Evolutionary conservation across 2,113 vertebrate genomes (phyloP), one percentile per base, ranked within the genome.

Genomic region (Triplophysa dalaica): DNA sequence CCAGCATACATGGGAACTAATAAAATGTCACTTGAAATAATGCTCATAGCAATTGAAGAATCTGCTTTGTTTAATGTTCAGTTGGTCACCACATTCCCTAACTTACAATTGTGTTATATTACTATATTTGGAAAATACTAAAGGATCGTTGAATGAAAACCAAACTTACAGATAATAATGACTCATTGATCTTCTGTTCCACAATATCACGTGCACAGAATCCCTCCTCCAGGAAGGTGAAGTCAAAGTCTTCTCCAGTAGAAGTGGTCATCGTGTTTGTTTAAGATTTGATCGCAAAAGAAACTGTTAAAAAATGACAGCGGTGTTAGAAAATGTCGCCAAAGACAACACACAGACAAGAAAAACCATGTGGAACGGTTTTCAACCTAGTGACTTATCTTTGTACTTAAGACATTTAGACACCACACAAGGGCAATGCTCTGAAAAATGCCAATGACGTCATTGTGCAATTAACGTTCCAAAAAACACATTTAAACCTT

Each of bases 111-210:
- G 65, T 29, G 5, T 17, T 83, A 29, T 19, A 0, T 38, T 38
- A 38, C 7, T 12, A 65, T 11, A 80, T 33, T 2, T 26, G 1
- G 48, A 68, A 56, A 5, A n/a, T 17, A 33, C 22, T 29, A 26
- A 52, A 38, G 12, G n/a, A 33, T 6, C 45, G 24, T 4, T 54
- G 10, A 33, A 38, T 16, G 41, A 22, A 22, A 56, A 2, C 10
- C 45, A 22, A 1, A 87, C 95, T 94, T 86, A 99, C 98, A 0
- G 96, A 95, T 81, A 91, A 90, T 54, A 94, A 97, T n/a, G 94
- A 94, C 92, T 98, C 97, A 45, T 97, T 98, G 86, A 99, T 97
- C 89, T 95, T 99, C 90, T 98, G 96, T 85, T 98, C 96, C 85
- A 98, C 91, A 65, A 95, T 94, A 83, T 99, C 96, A 85, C 94